Evolutionary conservation across 2,888 invertebrate genomes (phyloP), one percentile per base, ranked within the genome.

Genomic region (Drosophila pegasa): DNA sequence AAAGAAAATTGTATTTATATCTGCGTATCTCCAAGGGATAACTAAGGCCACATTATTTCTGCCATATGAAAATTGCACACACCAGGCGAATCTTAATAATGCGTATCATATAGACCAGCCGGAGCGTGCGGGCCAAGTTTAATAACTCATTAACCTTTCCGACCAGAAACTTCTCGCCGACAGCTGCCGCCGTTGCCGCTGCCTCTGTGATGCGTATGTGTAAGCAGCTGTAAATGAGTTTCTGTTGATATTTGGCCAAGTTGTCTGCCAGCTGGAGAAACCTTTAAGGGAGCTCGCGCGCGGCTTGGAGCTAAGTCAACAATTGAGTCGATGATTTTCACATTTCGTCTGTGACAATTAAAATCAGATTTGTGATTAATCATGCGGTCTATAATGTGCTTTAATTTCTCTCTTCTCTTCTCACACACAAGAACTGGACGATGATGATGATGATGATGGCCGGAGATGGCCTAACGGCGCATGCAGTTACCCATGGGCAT

Each of bases 71-170:
- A 69, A 75, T 61, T 59, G 66, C 82, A 68, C 14, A 35, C 51
- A 58, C 37, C 57, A 52, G 70, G n/a, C n/a, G n/a, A n/a, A 75
- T 81, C 87, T 84, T 83, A 83, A 83, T 83, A 84, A 76, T 75
- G 75, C 83, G 83, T 83, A 78, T 83, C 82, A 68, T 69, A 78
- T 78, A 60, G 79, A 81, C 66, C 62, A 75, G 68, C 65, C 78
- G 63, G 69, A 71, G 64, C 65, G 62, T 71, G 71, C 68, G 75
- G 55, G 75, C 68, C 72, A 82, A 83, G 73, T 85, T 81, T 87
- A 78, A 87, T 87, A 81, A 81, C 82, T 84, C 87, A 83, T 83
- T 83, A 83, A 83, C 83, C 85, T 87, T 78, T 71, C 41, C 60
- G 40, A 52, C 50, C 66, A 63, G 50, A 65, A 71, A 65, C 51